These are phyloP conservation scores for human DNA, from an alignment of 2,113 vertebrate genomes.

Conservation along the genomic window DNA sequence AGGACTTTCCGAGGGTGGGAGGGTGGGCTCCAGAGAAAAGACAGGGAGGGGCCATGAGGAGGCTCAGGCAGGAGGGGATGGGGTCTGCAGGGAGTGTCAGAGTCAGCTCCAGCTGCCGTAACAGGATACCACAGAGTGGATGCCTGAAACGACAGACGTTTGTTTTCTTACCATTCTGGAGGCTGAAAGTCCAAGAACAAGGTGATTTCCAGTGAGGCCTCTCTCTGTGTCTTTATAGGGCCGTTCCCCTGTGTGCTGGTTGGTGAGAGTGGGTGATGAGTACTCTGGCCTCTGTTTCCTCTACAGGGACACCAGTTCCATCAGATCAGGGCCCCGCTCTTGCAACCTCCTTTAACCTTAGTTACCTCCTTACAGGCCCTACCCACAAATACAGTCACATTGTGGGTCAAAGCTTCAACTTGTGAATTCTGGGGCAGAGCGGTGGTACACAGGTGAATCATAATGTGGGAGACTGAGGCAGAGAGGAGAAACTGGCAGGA, in stretches of 20 bases:
- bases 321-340: not conserved
- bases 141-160: not conserved
- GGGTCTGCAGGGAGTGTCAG: not conserved
- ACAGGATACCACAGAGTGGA: not conserved
- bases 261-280: not conserved
- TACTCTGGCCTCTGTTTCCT: not conserved
- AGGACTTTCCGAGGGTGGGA: no score
- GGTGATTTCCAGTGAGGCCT: not conserved
- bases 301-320: not conserved
- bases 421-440: not conserved
- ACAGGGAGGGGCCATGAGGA: not conserved
- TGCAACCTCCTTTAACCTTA: not conserved
- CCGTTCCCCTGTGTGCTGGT: accelerated
- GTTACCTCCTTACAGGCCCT: not conserved
- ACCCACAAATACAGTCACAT: not conserved
- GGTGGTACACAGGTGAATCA: not conserved
- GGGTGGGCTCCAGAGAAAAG: no score
- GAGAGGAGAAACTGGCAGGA: not conserved
- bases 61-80: not conserved
- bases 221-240: not conserved
- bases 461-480: not conserved
- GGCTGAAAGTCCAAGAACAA: not conserved
- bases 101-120: no score
- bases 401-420: not conserved
- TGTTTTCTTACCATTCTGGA: not conserved